phyloP scores from a whole-genome alignment of 2,797 vertebrate genomes.

The Clarias platycephalus region DNA sequence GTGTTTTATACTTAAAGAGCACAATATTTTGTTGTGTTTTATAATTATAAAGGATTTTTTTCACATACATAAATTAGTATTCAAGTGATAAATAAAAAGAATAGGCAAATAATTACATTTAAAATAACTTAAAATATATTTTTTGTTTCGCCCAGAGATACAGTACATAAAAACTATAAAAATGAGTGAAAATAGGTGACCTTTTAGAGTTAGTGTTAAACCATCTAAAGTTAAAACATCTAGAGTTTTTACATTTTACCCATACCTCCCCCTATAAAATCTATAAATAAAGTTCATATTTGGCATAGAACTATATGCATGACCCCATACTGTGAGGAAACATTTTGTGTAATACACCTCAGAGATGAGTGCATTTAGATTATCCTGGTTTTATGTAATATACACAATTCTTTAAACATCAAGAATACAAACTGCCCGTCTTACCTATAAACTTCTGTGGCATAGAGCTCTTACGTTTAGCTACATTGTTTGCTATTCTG shows the following conservation, averaged over 20 bases:
- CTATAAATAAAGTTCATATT: neutral
- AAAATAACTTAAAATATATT: neutral
- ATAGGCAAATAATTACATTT: neutral
- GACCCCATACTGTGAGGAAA: neutral
- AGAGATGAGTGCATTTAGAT: neutral
- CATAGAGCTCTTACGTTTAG: slow-evolving; percentile 99
- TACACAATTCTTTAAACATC: slow-evolving; percentile 54
- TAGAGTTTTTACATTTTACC: too few species aligned
- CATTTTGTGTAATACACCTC: neutral
- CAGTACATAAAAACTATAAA: neutral
- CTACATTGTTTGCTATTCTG: slow-evolving; percentile 99
- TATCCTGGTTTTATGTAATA: slow-evolving; percentile 34
- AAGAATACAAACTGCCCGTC: slow-evolving; percentile 89
- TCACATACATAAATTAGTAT: neutral
- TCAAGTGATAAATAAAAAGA: neutral
- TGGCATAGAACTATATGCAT: neutral
- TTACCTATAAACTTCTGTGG: slow-evolving; percentile 99
- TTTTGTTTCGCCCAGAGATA: neutral
- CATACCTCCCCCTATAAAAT: too few species aligned
- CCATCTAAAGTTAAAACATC: neutral
- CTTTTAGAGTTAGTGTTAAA: too few species aligned
- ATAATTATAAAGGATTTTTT: neutral
- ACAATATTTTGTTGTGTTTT: neutral
- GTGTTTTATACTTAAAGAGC: neutral
- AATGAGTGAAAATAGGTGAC: neutral